Evolutionary conservation across 2,888 invertebrate species (phyloP).

Genomic region (Stenotaenia linearis): DNA sequence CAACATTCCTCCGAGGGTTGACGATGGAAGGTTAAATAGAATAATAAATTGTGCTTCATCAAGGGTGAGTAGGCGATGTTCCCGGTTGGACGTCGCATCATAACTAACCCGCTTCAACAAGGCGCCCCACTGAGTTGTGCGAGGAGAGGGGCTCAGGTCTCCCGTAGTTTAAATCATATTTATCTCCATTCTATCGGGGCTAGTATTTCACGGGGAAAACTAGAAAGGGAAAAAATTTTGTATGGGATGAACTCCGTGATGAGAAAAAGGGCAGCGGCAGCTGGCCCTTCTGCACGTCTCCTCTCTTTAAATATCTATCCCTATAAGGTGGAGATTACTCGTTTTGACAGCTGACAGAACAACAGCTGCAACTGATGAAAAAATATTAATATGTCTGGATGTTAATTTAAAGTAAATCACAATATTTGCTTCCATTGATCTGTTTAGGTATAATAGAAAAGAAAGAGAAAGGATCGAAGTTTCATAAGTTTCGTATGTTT

Average conservation of each 20-base stretch:
- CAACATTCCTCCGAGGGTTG: neutral
- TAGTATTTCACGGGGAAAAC: conserved; percentile 10
- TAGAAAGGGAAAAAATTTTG: conserved; percentile 1
- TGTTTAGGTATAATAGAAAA: neutral
- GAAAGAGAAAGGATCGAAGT: neutral
- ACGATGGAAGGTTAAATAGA: conserved; percentile 24
- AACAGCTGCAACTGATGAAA: conserved; percentile 11
- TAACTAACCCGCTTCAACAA: conserved; percentile 26
- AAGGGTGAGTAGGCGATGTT: conserved; percentile 24
- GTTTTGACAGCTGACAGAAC: conserved; percentile 23
- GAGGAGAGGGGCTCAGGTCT: conserved; percentile 11
- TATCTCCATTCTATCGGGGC: conserved; percentile 21
- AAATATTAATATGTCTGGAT: conserved; percentile 8
- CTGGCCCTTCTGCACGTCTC: conserved; percentile 3
- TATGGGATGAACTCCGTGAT: conserved; percentile 17
- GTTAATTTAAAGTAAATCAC: neutral
- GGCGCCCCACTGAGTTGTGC: conserved; percentile 6
- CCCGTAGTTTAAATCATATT: conserved; percentile 24
- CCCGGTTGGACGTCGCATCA: conserved; percentile 17
- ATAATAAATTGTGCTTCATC: conserved; percentile 21
- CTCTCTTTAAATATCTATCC: neutral
- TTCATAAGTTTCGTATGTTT: neutral
- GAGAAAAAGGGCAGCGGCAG: conserved; percentile 26
- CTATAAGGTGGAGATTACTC: conserved; percentile 24
- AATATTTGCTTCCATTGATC: neutral